phyloP scores from a whole-genome alignment of 2,797 vertebrate genomes.

The Megalops cyprinoides region DNA sequence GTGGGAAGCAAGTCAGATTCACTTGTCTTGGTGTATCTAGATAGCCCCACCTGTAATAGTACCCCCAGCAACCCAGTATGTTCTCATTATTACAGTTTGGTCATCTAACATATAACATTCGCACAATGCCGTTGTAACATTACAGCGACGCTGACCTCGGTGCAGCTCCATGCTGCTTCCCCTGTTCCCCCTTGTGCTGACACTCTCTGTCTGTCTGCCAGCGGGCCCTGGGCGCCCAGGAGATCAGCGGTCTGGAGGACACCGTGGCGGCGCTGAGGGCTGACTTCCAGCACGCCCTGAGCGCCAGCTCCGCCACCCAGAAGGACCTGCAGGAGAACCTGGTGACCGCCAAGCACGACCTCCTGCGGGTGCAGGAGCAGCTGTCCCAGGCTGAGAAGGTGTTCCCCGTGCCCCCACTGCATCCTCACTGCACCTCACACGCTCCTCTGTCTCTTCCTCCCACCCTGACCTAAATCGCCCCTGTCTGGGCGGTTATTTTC shows the following conservation, averaged over 20 bases:
- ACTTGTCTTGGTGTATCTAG: background rate
- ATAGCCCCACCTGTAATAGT: background rate
- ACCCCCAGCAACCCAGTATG: background rate
- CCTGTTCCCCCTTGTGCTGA: background rate
- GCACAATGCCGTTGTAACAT: background rate
- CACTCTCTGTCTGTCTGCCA: slow-evolving; percentile 44
- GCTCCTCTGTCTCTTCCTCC: background rate
- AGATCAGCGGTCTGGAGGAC: slow-evolving; percentile 83
- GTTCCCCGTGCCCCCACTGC: background rate
- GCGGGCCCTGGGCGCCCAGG: slow-evolving; percentile 72
- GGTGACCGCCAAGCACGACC: slow-evolving; percentile 85
- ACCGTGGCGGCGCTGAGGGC: slow-evolving; percentile 84
- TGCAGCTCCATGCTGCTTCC: background rate
- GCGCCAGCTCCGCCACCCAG: slow-evolving; percentile 77
- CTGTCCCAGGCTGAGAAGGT: slow-evolving; percentile 91
- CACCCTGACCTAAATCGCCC: background rate
- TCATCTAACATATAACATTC: background rate
- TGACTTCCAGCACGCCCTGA: slow-evolving; percentile 87
- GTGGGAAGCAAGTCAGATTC: background rate
- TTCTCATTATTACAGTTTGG: background rate
- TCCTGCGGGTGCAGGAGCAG: slow-evolving; percentile 90
- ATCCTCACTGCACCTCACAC: too few species aligned
- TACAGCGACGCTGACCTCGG: background rate
- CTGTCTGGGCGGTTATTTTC: background rate
- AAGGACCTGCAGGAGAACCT: slow-evolving; percentile 89